Percentiles rank a stretch among this genome's conserved stretches.
Evolutionary conservation across 1,140 invertebrate genomes (phyloP).

Genomic region (Heliconius himera): DNA sequence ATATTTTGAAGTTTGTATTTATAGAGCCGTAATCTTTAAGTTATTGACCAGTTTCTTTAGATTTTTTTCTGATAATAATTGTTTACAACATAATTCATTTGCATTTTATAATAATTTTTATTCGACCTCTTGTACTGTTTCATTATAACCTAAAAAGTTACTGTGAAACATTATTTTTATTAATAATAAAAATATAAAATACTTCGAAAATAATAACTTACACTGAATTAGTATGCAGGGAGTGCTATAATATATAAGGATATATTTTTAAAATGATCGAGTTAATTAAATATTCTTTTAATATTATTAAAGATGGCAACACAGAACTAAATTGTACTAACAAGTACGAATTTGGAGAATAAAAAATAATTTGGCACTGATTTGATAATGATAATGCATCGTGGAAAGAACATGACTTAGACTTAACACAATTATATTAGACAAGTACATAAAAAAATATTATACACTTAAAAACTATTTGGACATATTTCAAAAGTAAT

Average conservation of each 20-base stretch:
- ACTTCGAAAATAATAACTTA: not conserved
- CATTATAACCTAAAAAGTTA: too few relatives aligned
- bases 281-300: not conserved
- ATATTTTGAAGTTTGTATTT: too few relatives aligned
- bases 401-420: conserved; percentile 9
- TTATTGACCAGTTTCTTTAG: too few relatives aligned
- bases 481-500: conserved; percentile 1
- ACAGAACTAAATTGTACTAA: not conserved
- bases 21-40: too few relatives aligned
- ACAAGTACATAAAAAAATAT: conserved; percentile 3
- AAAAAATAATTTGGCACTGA: conserved; percentile 34
- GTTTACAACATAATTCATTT: too few relatives aligned
- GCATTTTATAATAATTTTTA: too few relatives aligned
- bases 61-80: too few relatives aligned
- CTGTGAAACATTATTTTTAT: too few relatives aligned
- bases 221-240: not conserved
- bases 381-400: conserved; percentile 10
- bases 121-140: too few relatives aligned
- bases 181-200: not conserved
- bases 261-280: not conserved
- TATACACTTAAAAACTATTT: conserved; percentile 13
- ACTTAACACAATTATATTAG: conserved; percentile 8
- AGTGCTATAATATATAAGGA: not conserved
- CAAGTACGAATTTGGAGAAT: not conserved
- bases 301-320: conserved; percentile 5